A percentile compares a stretch with the other conserved stretches of the same genome.
These are phyloP conservation scores for Fundulus diaphanus DNA, from an alignment of 2,797 vertebrate genomes.

Conservation along the genomic window DNA sequence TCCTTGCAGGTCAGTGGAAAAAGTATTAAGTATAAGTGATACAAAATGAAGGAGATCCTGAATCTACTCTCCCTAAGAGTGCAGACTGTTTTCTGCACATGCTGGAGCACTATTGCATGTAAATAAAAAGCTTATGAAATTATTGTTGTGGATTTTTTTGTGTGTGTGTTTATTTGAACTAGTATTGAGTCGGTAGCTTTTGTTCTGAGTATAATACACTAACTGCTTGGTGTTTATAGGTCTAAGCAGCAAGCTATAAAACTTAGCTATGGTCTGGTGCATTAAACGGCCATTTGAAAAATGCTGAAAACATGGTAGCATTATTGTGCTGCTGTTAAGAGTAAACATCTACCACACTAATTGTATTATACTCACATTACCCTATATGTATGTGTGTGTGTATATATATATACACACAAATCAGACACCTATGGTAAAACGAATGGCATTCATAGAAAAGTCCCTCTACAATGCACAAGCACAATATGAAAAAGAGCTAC, in stretches of 20 bases:
- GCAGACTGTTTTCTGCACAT: conserved; percentile 71
- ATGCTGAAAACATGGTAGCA: background rate
- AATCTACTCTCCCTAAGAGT: conserved; percentile 70
- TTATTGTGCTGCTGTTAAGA: background rate
- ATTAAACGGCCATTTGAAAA: background rate
- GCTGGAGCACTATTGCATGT: conserved; percentile 85
- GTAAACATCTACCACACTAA: background rate
- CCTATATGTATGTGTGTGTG: too few relatives aligned
- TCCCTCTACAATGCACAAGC: too few relatives aligned
- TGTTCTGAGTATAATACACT: background rate
- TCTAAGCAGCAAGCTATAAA: background rate
- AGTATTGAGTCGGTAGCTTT: too few relatives aligned
- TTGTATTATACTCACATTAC: background rate
- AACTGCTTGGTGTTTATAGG: background rate
- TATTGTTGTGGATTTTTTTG: background rate
- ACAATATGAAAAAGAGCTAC: too few relatives aligned
- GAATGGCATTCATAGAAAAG: too few relatives aligned
- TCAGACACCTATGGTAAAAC: too few relatives aligned
- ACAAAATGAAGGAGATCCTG: conserved; percentile 83
- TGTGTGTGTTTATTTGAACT: conserved; percentile 18
- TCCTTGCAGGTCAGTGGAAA: conserved; percentile 57
- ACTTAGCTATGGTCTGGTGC: background rate
- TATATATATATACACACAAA: too few relatives aligned
- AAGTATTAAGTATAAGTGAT: conserved; percentile 80
- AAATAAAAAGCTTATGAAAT: conserved; percentile 85